Base-by-base conservation (phyloP, 2,888 invertebrate genomes). In the Invenusta paracnida region DNA sequence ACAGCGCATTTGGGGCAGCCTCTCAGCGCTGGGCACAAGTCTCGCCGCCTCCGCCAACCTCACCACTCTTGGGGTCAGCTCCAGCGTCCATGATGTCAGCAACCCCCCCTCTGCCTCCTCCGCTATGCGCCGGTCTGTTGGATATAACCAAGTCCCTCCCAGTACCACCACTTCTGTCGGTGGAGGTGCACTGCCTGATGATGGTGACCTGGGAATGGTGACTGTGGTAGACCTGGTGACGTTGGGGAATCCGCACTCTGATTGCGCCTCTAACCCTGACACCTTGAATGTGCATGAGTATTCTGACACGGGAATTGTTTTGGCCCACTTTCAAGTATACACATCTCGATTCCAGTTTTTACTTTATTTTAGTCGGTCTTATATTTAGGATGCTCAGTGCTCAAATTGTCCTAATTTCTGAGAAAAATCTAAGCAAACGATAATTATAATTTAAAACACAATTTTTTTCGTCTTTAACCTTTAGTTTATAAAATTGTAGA, bases 1-100 rank as follows among this genome's bases (percentile, higher is more conserved):
- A 5, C 82, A 82, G 82, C 23, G 29, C 2, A 82, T 82, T 28
- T 82, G 82, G 82, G 82, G 30, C 30, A 82, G 82, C 29, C 82
- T 82, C 27, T 29, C 82, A 17, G 82, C 82, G 2, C 30, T 82
- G 82, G 82, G 29, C 82, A 82, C 11, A 5, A 73, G 23, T 73
- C 17, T 73, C 2, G 73, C 73, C 27, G 23, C 2, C 73, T 13
- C 11, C 25, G 23, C 23, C 73, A 17, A 11, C 48, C 17, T 25
- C 17, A 13, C 5, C 73, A 2, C 23, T 23, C 2, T 2, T 2
- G 5, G 17, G 17, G 23, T 2, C 17, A 25, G 73, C 73, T 5
- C 17, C 25, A 73, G 73, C 73, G 73, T 23, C 73, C 23, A 25
- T 73, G 73, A 73, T 23, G 73, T 73, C 73, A 73, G 73, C 73